Evolutionary conservation across 2,888 invertebrate species (phyloP), one percentile per base, ranked within the genome.

Genomic region (Caenorhabditis sp.): DNA sequence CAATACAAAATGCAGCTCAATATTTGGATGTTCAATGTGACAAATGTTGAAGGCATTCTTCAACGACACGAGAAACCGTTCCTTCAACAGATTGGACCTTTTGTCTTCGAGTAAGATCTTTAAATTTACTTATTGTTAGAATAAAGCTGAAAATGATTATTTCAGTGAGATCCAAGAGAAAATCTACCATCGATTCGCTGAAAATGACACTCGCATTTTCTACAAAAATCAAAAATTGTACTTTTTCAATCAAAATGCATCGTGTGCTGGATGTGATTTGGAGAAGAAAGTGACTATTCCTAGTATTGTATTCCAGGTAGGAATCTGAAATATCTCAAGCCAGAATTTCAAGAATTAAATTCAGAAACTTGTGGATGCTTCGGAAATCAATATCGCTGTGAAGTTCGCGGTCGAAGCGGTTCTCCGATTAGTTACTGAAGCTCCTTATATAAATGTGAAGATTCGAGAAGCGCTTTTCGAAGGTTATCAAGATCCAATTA

Each of bases 281-380:
- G 59, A 67, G 14, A 70, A 70, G 23, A 76, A 69, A 57, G 80
- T 87, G 53, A 79, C 78, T 26, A 80, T 87, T 17, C 87, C 87
- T 20, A 87, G 83, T 52, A 60, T 86, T 14, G 68, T 87, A 12
- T 85, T 85, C 73, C 87, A 85, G 78, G 84, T 84, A 10, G 54
- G 1, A 63, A 56, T 31, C n/a, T n/a, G n/a, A 4, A 31, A 7
- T 31, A 7, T 31, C 10, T 31, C 31, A 4, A 31, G 31, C 31
- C 4, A 31, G 27, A 31, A 26, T 63, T 50, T 26, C 27, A 36
- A 14, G 21, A 31, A 20, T 43, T 38, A 3, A 59, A 31, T 59
- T 43, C 1, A 83, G 83, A 86, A 82, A 61, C 70, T 83, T 8
- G 76, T 83, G 17, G 85, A 85, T 58, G 56, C 76, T 17, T 78